Percentiles rank a stretch among this genome's conserved stretches.
Conservation (phyloP, 2,113 vertebrate genomes). For the Muntiacus reevesi region DNA sequence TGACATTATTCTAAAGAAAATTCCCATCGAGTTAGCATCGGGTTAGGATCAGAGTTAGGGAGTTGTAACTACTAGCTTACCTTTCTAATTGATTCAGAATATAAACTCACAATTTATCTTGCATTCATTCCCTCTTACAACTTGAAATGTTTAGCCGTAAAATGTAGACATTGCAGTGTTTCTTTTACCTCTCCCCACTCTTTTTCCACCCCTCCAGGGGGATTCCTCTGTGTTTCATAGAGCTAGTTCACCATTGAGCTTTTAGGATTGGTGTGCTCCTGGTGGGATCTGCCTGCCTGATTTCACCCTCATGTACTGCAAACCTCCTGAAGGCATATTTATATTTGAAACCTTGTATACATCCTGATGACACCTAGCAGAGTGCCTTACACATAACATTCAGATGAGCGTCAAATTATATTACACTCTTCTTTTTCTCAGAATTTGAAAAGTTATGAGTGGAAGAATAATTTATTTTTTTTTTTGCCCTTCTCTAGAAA, state of each 20-base stretch:
- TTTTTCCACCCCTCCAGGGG: no score
- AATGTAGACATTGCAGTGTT: neutral
- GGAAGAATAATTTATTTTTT: neutral
- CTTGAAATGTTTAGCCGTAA: neutral
- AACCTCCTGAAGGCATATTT: neutral
- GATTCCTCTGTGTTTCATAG: neutral
- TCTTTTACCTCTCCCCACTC: neutral
- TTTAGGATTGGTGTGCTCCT: neutral
- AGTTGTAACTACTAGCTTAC: neutral
- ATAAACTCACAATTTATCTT: neutral
- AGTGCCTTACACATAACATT: neutral
- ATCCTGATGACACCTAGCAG: neutral
- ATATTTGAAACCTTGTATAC: neutral
- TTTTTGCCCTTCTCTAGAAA: constrained; percentile 20
- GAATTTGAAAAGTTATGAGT: neutral
- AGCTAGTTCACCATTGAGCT: neutral
- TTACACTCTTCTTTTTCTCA: neutral
- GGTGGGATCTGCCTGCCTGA: neutral
- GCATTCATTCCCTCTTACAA: neutral
- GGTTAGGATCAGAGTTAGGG: neutral
- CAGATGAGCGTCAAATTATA: neutral
- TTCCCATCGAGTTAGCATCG: neutral
- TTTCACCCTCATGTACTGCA: neutral
- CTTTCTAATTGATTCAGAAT: neutral
- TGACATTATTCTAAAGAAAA: neutral